Conservation (phyloP, 2,888 invertebrate species). For the Euplagia quadripunctaria region DNA sequence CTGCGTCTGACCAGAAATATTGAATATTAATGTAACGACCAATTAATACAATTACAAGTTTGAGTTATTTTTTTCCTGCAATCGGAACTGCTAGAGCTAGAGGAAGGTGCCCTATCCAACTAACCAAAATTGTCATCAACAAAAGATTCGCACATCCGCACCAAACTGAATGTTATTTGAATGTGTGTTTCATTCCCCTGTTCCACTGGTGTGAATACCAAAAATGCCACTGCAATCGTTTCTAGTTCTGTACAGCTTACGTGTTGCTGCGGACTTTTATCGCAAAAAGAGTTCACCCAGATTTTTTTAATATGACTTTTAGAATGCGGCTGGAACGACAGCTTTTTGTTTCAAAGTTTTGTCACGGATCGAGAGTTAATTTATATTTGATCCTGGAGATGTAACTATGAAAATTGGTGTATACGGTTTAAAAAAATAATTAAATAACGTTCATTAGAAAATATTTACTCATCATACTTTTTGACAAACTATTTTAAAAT, state of each 20-base stretch:
- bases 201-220: constrained; percentile 68
- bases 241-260: constrained; percentile 48
- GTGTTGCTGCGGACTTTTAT: constrained; percentile 45
- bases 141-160: constrained; percentile 48
- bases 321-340: constrained; percentile 14
- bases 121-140: background rate
- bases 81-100: background rate
- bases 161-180: constrained; percentile 73
- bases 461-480: no score
- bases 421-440: background rate
- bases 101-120: constrained; percentile 2
- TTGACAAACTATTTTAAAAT: background rate
- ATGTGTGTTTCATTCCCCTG: constrained; percentile 71
- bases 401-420: no score
- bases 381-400: background rate
- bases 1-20: background rate
- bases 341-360: constrained; percentile 26
- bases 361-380: constrained; percentile 5
- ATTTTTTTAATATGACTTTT: constrained; percentile 56
- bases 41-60: background rate
- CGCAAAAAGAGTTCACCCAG: constrained; percentile 39
- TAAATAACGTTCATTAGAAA: background rate
- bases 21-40: background rate
- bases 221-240: constrained; percentile 65
- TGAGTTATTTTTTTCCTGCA: no score